These are phyloP conservation scores for Chaetorhynchus papuensis DNA, from an alignment of 2,113 vertebrate genomes.

Conservation along the genomic window DNA sequence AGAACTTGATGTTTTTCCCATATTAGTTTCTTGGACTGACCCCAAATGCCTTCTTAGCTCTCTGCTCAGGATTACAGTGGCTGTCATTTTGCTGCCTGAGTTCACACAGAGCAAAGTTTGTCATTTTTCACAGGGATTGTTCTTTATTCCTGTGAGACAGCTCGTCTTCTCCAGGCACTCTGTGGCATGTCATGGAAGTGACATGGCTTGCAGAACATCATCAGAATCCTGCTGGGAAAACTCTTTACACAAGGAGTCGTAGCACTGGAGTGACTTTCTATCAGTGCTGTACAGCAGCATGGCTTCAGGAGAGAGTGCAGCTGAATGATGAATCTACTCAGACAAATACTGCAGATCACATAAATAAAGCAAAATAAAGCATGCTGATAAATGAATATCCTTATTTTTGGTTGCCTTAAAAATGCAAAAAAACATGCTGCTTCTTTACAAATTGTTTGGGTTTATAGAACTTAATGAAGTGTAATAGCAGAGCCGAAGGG, in stretches of 20 bases:
- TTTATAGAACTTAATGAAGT: neutral
- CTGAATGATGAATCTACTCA: neutral
- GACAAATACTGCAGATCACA: neutral
- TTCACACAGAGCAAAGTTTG: neutral
- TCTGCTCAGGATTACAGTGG: neutral
- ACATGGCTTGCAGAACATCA: neutral
- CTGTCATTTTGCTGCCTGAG: neutral
- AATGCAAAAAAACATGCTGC: neutral
- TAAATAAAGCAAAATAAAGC: neutral
- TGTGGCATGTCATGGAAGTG: neutral
- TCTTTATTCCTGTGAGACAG: neutral
- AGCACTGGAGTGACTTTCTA: neutral
- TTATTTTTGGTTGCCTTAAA: neutral
- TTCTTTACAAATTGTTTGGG: neutral
- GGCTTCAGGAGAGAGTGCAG: neutral
- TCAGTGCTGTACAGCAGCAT: neutral
- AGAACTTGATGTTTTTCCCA: neutral
- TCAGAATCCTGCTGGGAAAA: neutral
- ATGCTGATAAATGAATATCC: neutral
- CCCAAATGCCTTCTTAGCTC: neutral
- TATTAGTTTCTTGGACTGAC: neutral
- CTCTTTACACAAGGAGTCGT: neutral
- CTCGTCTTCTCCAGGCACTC: neutral
- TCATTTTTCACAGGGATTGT: neutral
- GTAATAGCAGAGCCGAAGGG: neutral